Conservation (phyloP, 2,113 vertebrate genomes). For the Brachionichthys hirsutus region DNA sequence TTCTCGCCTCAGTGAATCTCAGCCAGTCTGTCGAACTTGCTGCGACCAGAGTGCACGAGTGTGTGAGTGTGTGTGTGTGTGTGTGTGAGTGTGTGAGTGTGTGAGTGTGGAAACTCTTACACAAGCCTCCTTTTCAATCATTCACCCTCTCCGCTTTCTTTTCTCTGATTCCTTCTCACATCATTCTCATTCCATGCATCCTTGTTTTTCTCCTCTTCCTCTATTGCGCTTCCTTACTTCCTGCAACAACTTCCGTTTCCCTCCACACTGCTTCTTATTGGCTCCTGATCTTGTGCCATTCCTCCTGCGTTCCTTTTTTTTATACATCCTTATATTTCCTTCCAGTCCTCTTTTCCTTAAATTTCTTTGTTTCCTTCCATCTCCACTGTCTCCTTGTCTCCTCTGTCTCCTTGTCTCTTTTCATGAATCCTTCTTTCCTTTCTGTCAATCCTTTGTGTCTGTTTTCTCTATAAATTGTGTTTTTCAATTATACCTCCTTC, state of each 20-base stretch:
- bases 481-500: neutral
- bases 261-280: too few relatives aligned
- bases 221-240: too few relatives aligned
- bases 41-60: conserved; percentile 16
- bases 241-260: too few relatives aligned
- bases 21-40: conserved; percentile 16
- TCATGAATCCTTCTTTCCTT: neutral
- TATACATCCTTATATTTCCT: too few relatives aligned
- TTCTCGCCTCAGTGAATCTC: conserved; percentile 24
- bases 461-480: neutral
- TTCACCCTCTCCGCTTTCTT: conserved; percentile 3
- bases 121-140: conserved; percentile 40
- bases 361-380: neutral
- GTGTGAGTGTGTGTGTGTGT: conserved; percentile 18
- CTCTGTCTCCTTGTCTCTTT: neutral
- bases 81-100: conserved; percentile 13
- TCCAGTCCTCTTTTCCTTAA: neutral
- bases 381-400: too few relatives aligned
- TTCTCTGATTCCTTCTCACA: neutral
- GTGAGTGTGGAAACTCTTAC: conserved; percentile 30
- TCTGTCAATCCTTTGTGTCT: neutral
- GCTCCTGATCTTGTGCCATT: neutral
- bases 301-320: neutral
- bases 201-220: neutral
- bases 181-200: neutral